These are phyloP conservation scores for Spinibarbus caldwelli DNA, from an alignment of 2,797 vertebrate species.

Conservation along the genomic window DNA sequence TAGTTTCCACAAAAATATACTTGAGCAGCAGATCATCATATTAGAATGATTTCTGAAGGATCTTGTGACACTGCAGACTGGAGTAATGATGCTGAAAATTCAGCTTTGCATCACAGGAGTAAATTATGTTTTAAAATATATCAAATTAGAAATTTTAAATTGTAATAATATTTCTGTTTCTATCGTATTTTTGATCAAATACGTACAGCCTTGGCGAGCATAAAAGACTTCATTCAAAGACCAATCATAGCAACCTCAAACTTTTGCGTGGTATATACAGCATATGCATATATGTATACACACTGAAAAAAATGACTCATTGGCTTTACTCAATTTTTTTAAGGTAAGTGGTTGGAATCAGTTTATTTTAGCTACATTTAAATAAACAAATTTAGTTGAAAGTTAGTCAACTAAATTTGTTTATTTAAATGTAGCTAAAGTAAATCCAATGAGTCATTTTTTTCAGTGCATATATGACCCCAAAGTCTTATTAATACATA, in stretches of 20 bases:
- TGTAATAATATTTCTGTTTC: neutral
- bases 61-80: neutral
- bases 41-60: neutral
- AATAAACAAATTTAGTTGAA: too few relatives aligned
- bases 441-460: too few relatives aligned
- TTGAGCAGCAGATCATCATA: neutral
- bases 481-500: neutral
- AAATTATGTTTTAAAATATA: neutral
- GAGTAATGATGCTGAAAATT: neutral
- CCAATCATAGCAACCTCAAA: neutral
- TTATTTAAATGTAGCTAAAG: too few relatives aligned
- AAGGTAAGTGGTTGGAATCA: too few relatives aligned
- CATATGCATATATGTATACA: neutral
- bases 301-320: too few relatives aligned
- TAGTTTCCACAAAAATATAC: neutral
- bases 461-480: neutral
- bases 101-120: neutral
- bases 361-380: too few relatives aligned
- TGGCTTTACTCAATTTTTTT: too few relatives aligned
- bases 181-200: neutral
- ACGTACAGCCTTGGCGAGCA: neutral
- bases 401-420: too few relatives aligned
- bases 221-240: neutral
- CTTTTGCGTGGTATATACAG: neutral
- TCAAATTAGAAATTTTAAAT: neutral